Percentiles rank a stretch among this genome's conserved stretches.
phyloP scores from a whole-genome alignment of 2,797 vertebrate species.

The Argentina silus region DNA sequence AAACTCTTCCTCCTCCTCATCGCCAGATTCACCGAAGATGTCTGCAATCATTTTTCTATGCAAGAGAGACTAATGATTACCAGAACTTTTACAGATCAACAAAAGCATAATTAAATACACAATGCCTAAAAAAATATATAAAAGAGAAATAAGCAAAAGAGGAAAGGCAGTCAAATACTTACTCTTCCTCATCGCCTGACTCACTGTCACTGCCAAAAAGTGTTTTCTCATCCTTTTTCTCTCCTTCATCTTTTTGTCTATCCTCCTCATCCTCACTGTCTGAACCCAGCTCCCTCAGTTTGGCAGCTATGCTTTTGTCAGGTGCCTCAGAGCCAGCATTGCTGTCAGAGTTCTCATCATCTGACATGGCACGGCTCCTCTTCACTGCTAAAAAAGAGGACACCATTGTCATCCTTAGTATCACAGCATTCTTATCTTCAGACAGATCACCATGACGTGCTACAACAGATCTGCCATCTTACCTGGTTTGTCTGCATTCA shows the following conservation, averaged over 20 bases:
- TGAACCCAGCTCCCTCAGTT: constrained; percentile 80
- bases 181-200: constrained; percentile 92
- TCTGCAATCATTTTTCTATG: constrained; percentile 96
- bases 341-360: constrained; percentile 88
- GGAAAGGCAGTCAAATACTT: constrained; percentile 63
- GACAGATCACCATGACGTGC: neutral
- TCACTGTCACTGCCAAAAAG: constrained; percentile 97
- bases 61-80: neutral
- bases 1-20: constrained; percentile 96
- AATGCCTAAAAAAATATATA: neutral
- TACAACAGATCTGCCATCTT: neutral
- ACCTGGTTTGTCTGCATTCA: constrained; percentile 68
- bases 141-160: neutral
- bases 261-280: constrained; percentile 90
- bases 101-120: neutral
- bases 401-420: neutral
- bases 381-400: constrained; percentile 72
- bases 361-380: constrained; percentile 86
- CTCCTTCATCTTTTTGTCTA: constrained; percentile 55
- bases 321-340: constrained; percentile 68
- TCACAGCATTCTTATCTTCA: neutral
- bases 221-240: constrained; percentile 87
- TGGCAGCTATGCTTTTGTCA: constrained; percentile 77
- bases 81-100: neutral
- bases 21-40: constrained; percentile 98